Evolutionary conservation across 2,888 invertebrate genomes (phyloP).

Genomic region (Scaptomyza cyrtandrae): DNA sequence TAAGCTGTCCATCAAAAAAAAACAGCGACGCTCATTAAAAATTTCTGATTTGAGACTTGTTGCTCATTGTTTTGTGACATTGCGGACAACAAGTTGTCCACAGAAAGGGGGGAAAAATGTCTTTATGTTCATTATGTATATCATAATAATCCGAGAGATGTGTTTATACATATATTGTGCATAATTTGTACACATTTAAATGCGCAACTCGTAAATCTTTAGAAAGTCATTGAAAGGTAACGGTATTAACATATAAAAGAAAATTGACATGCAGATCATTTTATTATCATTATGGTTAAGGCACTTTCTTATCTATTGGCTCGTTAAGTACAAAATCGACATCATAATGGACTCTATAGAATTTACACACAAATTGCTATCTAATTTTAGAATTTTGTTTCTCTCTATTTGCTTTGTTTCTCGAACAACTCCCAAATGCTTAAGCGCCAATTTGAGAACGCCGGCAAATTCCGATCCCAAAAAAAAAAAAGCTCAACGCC

Average conservation of each 20-base stretch:
- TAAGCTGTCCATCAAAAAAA: constrained; percentile 27
- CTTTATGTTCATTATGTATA: constrained; percentile 47
- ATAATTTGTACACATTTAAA: constrained; percentile 45
- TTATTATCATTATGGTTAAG: constrained; percentile 34
- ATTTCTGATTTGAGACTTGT: constrained; percentile 44
- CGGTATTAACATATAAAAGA: constrained; percentile 16
- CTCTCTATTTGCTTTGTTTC: not conserved
- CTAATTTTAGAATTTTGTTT: not conserved
- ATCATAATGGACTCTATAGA: constrained; percentile 9
- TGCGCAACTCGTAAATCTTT: constrained; percentile 65
- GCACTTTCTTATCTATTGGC: constrained; percentile 19
- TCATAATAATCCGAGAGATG: no score
- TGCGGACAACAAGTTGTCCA: constrained; percentile 45
- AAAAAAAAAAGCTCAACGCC: constrained; percentile 24
- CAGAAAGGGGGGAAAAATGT: constrained; percentile 13
- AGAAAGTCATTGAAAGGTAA: constrained; percentile 51
- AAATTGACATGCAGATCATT: constrained; percentile 47
- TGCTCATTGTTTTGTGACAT: constrained; percentile 41
- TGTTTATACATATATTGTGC: constrained; percentile 28
- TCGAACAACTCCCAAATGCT: constrained; percentile 6
- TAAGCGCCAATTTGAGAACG: constrained; percentile 27
- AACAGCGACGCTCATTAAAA: constrained; percentile 45
- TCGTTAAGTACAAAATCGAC: constrained; percentile 9
- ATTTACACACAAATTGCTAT: not conserved
- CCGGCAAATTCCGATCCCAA: constrained; percentile 28